These are phyloP conservation scores for Eugnorisma glareosa DNA, from an alignment of 2,888 invertebrate genomes.

Conservation along the genomic window DNA sequence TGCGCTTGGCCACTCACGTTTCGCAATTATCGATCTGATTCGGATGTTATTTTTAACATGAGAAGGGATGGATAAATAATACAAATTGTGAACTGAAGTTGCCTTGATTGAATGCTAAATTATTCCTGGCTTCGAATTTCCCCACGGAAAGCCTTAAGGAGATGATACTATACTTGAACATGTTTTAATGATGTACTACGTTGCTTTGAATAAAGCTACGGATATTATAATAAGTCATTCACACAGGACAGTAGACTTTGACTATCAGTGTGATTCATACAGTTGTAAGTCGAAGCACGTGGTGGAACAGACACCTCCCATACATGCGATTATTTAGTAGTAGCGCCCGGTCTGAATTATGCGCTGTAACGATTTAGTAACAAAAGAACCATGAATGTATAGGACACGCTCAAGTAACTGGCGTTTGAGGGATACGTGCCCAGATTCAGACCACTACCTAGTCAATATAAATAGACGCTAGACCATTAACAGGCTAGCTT, in stretches of 20 bases:
- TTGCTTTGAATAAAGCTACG: constrained; percentile 49
- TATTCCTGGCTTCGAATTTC: not conserved
- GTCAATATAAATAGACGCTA: constrained; percentile 54
- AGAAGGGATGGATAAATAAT: constrained; percentile 16
- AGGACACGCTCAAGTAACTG: not conserved
- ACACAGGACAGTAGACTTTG: constrained; percentile 53
- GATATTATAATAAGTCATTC: constrained; percentile 44
- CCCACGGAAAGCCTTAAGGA: constrained; percentile 6
- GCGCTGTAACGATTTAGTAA: constrained; percentile 24
- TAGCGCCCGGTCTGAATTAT: constrained; percentile 26
- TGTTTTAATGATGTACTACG: constrained; percentile 30
- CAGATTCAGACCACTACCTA: constrained; percentile 34
- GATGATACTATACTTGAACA: constrained; percentile 2
- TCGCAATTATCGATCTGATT: constrained; percentile 79
- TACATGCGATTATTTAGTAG: constrained; percentile 46
- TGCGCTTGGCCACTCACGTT: constrained; percentile 69
- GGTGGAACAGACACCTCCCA: constrained; percentile 56
- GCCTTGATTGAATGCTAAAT: constrained; percentile 3
- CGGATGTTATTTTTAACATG: constrained; percentile 60
- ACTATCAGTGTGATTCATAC: constrained; percentile 73
- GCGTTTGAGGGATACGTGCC: not conserved
- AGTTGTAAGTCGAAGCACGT: constrained; percentile 68
- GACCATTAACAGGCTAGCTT: constrained; percentile 62
- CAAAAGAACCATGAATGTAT: not conserved
- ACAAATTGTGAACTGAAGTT: constrained; percentile 6